Conservation (phyloP, 2,888 invertebrate genomes). For the Nymphalis c-album region DNA sequence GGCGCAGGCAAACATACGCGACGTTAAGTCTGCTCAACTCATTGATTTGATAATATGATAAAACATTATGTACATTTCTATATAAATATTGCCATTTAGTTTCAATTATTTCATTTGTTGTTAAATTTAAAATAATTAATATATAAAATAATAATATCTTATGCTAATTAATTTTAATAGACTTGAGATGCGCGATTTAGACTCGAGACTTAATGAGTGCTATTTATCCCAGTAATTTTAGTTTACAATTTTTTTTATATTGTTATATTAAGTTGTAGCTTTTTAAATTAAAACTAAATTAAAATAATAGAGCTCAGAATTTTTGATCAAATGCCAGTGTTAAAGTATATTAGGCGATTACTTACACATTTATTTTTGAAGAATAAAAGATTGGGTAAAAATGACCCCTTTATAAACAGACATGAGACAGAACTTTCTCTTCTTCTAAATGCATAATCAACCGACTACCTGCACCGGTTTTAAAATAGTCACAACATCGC, state of each 20-base stretch:
- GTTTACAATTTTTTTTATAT: no score
- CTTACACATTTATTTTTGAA: not conserved
- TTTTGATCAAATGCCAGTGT: no score
- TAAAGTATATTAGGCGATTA: no score
- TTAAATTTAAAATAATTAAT: no score
- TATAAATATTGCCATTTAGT: not conserved
- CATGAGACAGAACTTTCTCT: constrained; percentile 36
- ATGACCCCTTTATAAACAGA: constrained; percentile 34
- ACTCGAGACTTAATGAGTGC: no score
- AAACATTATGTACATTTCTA: constrained; percentile 1
- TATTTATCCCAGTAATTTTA: no score
- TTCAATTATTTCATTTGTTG: not conserved
- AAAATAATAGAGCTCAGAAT: no score
- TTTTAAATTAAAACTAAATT: no score
- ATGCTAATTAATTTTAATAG: no score
- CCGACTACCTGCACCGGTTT: constrained; percentile 38
- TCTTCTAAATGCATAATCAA: constrained; percentile 39
- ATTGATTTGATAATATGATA: constrained; percentile 15
- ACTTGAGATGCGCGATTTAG: no score
- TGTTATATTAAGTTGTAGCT: no score
- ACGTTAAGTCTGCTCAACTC: constrained; percentile 43
- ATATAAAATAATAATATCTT: no score
- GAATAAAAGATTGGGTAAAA: constrained; percentile 15
- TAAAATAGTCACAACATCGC: constrained; percentile 34
- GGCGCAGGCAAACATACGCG: constrained; percentile 27